Percentiles rank a stretch among this genome's conserved stretches.
phyloP scores from a whole-genome alignment of 92 coral and sea anemone genomes.

The Epizoanthus fatuus region DNA sequence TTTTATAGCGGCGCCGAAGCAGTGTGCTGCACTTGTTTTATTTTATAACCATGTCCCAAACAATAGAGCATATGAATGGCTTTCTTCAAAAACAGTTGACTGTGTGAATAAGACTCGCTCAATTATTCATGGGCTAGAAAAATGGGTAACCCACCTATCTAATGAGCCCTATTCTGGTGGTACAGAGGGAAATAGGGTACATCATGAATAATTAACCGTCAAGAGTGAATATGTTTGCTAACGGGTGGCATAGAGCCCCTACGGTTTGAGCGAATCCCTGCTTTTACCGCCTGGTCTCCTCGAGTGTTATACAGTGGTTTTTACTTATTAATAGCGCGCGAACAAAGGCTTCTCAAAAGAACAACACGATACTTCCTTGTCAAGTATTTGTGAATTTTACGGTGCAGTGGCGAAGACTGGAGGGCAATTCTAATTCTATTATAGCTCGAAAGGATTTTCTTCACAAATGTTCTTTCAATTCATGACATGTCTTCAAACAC shows the following conservation, averaged over 20 bases:
- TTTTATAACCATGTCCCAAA: slow-evolving; percentile 76
- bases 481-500: no score
- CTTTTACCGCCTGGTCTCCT: slow-evolving; percentile 61
- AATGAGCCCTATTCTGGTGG: slow-evolving; percentile 88
- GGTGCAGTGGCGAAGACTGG: background rate
- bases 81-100: slow-evolving; percentile 81
- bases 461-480: background rate
- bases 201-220: slow-evolving; percentile 84
- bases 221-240: slow-evolving; percentile 65
- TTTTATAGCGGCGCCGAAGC: slow-evolving; percentile 44
- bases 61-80: slow-evolving; percentile 89
- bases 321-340: slow-evolving; percentile 37
- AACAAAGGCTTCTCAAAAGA: slow-evolving; percentile 33
- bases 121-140: slow-evolving; percentile 82
- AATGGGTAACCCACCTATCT: slow-evolving; percentile 91
- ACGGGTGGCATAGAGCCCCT: slow-evolving; percentile 87
- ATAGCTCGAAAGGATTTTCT: background rate
- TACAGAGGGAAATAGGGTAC: slow-evolving; percentile 85
- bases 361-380: slow-evolving; percentile 5
- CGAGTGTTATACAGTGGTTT: slow-evolving; percentile 67
- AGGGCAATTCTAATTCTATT: slow-evolving; percentile 10
- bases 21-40: slow-evolving; percentile 40
- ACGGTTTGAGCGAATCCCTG: slow-evolving; percentile 75
- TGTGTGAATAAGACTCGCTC: slow-evolving; percentile 74
- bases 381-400: slow-evolving; percentile 10